phyloP scores from a whole-genome alignment of 2,888 invertebrate genomes.

The Icerya purchasi region DNA sequence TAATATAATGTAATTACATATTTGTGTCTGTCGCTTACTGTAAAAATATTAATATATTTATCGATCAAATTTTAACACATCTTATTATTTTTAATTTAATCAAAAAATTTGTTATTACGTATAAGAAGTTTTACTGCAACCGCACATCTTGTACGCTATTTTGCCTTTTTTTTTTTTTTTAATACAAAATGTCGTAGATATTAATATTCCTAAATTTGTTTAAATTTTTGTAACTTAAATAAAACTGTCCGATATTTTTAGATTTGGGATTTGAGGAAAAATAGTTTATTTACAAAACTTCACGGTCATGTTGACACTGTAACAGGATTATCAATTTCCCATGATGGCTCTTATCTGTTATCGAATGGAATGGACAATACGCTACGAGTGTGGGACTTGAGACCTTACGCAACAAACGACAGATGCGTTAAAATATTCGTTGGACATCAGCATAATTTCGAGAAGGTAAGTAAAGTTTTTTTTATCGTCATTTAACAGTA shows the following conservation, averaged over 20 bases:
- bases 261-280: slow-evolving; percentile 88
- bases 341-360: slow-evolving; percentile 69
- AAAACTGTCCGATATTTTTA: too few relatives aligned
- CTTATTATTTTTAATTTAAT: too few relatives aligned
- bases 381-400: slow-evolving; percentile 85
- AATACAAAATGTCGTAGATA: background rate
- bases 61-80: too few relatives aligned
- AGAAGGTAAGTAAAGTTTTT: slow-evolving; percentile 56
- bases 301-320: slow-evolving; percentile 90
- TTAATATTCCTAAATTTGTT: background rate
- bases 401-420: slow-evolving; percentile 82
- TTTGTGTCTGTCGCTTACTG: too few relatives aligned
- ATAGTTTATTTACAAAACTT: slow-evolving; percentile 58
- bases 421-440: slow-evolving; percentile 78
- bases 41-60: too few relatives aligned
- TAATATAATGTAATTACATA: too few relatives aligned
- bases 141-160: too few relatives aligned
- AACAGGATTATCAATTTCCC: slow-evolving; percentile 67
- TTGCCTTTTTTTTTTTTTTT: background rate
- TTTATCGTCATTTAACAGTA: too few relatives aligned
- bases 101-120: too few relatives aligned
- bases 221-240: background rate
- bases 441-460: slow-evolving; percentile 93
- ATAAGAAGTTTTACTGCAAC: too few relatives aligned
- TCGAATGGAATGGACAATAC: slow-evolving; percentile 96